Evolutionary conservation across 1,140 invertebrate species (phyloP), one percentile per base, ranked within the genome.

Genomic region (Brevipalpus yothersi): DNA sequence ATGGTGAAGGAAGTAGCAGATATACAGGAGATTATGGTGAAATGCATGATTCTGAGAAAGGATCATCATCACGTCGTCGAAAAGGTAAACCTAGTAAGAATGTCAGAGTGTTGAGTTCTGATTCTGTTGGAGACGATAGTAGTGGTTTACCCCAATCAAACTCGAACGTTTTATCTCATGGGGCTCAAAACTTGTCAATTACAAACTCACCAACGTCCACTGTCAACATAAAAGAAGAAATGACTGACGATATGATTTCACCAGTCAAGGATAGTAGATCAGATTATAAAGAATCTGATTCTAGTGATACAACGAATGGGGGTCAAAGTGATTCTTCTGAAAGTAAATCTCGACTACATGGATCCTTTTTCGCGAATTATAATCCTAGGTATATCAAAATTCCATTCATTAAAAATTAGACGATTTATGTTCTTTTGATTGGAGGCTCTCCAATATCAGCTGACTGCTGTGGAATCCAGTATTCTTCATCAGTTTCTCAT

Each of bases 281-380:
- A 31, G 31, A 31, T 31, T n/a, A 17, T 51, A 51, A n/a, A 19
- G n/a, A 51, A 13, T 19, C n/a, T 51, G 49, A 51, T 51, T 19
- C 21, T 19, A 51, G 21, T 51, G 49, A 19, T 17, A 19, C 49
- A 19, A 10, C 21, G 2, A 17, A 51, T 51, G 49, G 49, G 3
- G 21, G 21, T 51, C n/a, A 51, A 15, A 51, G 21, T 51, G n/a
- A n/a, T 31, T 57, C 41, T 5, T 17, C 17, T 13, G 58, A 58
- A 15, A 43, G 41, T 40, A 58, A 58, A 49, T 51, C 49, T 1
- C 23, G 49, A 31, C 39, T 39, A 45, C 61, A 57, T 41, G 58
- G 53, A 51, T 23, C 61, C 12, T 62, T 59, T 41, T 62, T 62
- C 41, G 59, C 61, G 1, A 59, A 17, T 54, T 62, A 62, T 42